Conservation (phyloP, 2,888 invertebrate species). For the Flabesymbios commensalis region DNA sequence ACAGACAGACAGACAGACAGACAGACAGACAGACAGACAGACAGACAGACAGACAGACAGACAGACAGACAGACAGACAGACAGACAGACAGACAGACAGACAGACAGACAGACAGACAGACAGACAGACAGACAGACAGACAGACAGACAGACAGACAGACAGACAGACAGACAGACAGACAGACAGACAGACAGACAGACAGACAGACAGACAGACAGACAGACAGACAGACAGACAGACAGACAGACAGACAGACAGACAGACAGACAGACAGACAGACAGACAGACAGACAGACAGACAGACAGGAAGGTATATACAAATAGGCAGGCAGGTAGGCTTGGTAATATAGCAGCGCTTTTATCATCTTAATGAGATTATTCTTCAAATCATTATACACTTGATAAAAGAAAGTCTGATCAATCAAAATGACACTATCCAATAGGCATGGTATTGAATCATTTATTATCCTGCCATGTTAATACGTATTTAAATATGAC, state of each 20-base stretch:
- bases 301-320: too few species aligned
- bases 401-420: too few species aligned
- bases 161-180: conserved; percentile 5
- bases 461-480: too few species aligned
- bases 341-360: too few species aligned
- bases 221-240: conserved; percentile 2
- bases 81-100: conserved; percentile 2
- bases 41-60: conserved; percentile 7
- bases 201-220: conserved; percentile 1
- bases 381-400: too few species aligned
- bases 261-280: neutral
- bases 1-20: neutral
- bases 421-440: too few species aligned
- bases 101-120: neutral
- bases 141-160: conserved; percentile 7
- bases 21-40: conserved; percentile 8
- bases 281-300: conserved; percentile 8
- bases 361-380: too few species aligned
- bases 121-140: neutral
- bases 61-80: conserved; percentile 7
- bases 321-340: neutral
- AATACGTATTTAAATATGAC: too few species aligned
- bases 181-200: conserved; percentile 6
- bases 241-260: neutral
- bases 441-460: too few species aligned